These are phyloP conservation scores for Melolontha melolontha DNA, from an alignment of 2,888 invertebrate species.

Conservation along the genomic window DNA sequence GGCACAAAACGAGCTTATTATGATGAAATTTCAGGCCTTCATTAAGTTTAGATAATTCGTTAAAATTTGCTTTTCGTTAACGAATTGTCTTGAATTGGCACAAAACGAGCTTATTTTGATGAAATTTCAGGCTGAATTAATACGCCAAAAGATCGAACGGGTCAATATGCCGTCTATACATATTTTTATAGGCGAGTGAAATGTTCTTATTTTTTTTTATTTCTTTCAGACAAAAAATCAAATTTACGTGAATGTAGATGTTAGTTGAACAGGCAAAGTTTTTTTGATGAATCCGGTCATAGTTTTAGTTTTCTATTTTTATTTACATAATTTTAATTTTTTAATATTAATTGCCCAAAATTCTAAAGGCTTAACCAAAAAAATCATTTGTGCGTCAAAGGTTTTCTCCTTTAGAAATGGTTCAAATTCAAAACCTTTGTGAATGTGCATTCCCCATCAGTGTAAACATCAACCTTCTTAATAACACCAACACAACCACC, in stretches of 20 bases:
- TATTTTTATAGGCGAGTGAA: too few species aligned
- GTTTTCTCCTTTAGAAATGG: constrained; percentile 11
- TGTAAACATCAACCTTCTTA: background rate
- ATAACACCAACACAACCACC: background rate
- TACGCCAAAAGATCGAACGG: too few species aligned
- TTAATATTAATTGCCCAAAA: constrained; percentile 17
- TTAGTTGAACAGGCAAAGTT: constrained; percentile 30
- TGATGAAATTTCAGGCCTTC: too few species aligned
- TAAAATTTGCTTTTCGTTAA: too few species aligned
- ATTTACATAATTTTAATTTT: constrained; percentile 13
- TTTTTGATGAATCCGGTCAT: constrained; percentile 19
- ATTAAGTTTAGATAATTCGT: too few species aligned
- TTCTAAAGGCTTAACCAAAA: constrained; percentile 24
- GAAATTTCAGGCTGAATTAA: too few species aligned
- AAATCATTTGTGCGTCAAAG: constrained; percentile 15
- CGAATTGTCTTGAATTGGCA: too few species aligned
- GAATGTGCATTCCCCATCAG: constrained; percentile 52
- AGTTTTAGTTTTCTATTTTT: constrained; percentile 19
- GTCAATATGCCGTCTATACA: too few species aligned
- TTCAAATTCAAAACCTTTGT: constrained; percentile 47
- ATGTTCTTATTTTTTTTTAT: background rate
- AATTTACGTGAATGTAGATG: constrained; percentile 36
- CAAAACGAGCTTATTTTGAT: too few species aligned
- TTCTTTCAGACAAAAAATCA: constrained; percentile 30
- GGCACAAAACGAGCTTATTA: too few species aligned